Evolutionary conservation across 2,888 invertebrate species (phyloP).

Genomic region (Drosophila mimica): DNA sequence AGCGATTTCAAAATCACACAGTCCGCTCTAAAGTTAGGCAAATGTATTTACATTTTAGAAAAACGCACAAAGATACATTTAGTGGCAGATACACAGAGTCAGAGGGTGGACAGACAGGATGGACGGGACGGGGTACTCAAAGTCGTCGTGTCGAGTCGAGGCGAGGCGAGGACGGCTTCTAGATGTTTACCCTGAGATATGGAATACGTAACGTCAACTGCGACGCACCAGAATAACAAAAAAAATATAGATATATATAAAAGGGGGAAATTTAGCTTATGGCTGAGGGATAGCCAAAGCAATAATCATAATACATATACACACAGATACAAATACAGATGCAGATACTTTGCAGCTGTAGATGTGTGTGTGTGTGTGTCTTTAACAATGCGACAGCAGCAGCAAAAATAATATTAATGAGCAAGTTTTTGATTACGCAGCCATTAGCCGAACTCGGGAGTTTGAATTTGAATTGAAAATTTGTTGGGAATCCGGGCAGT

Average conservation of each 20-base stretch:
- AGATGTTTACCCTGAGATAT: slow-evolving; percentile 70
- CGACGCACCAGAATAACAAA: slow-evolving; percentile 17
- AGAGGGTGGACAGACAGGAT: slow-evolving; percentile 4
- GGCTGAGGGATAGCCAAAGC: slow-evolving; percentile 57
- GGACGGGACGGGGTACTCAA: slow-evolving; percentile 13
- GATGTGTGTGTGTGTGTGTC: slow-evolving; percentile 26
- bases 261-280: slow-evolving; percentile 56
- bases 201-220: slow-evolving; percentile 57
- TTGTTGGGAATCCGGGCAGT: slow-evolving; percentile 8
- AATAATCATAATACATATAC: slow-evolving; percentile 65
- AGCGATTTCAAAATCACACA: slow-evolving; percentile 64
- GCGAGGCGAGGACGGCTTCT: slow-evolving; percentile 43
- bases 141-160: slow-evolving; percentile 1
- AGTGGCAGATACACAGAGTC: slow-evolving; percentile 38
- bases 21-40: slow-evolving; percentile 75
- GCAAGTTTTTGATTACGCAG: slow-evolving; percentile 73
- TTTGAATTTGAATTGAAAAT: slow-evolving; percentile 59
- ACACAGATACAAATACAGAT: slow-evolving; percentile 36
- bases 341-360: slow-evolving; percentile 36
- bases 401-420: slow-evolving; percentile 76
- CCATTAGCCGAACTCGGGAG: slow-evolving; percentile 59
- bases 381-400: slow-evolving; percentile 43
- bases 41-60: slow-evolving; percentile 80
- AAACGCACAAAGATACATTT: slow-evolving; percentile 64
- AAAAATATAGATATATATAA: slow-evolving; percentile 7